Percentiles rank a stretch among this genome's conserved stretches.
Conservation (phyloP, 2,113 vertebrate genomes). For the Oenanthe oenanthe region DNA sequence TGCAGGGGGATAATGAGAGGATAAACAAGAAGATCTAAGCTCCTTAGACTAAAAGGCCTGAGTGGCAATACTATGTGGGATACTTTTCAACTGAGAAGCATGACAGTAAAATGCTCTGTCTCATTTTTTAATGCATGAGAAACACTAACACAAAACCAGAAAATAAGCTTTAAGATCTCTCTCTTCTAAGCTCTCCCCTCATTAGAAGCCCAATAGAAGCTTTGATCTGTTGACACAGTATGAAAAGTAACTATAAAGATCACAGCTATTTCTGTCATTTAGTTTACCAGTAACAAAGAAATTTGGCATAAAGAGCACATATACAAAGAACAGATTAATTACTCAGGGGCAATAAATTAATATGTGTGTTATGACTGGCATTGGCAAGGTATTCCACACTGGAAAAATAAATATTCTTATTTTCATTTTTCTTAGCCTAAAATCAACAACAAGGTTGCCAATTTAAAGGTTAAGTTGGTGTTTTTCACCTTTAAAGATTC, state of each 20-base stretch:
- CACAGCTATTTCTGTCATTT: not conserved
- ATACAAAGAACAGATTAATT: not conserved
- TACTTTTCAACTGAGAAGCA: not conserved
- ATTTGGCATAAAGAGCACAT: not conserved
- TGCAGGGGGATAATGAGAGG: not conserved
- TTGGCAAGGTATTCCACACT: not conserved
- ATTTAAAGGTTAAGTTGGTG: not conserved
- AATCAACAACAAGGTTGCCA: not conserved
- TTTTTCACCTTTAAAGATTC: not conserved
- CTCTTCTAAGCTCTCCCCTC: not conserved
- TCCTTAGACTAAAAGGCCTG: not conserved
- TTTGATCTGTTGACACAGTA: slow-evolving; percentile 6
- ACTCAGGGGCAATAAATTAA: not conserved
- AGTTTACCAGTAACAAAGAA: not conserved
- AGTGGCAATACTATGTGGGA: not conserved
- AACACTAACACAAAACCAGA: not conserved
- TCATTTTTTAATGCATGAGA: not conserved
- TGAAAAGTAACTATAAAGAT: not conserved
- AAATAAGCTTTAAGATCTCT: not conserved
- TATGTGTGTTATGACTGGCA: not conserved
- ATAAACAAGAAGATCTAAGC: not conserved
- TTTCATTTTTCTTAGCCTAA: not conserved
- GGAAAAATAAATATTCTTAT: not conserved
- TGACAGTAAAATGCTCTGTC: not conserved
- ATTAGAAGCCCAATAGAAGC: not conserved